A percentile compares a stretch with the other conserved stretches of the same genome.
Evolutionary conservation across 2,888 invertebrate genomes (phyloP).

Genomic region (Dynastes grantii): DNA sequence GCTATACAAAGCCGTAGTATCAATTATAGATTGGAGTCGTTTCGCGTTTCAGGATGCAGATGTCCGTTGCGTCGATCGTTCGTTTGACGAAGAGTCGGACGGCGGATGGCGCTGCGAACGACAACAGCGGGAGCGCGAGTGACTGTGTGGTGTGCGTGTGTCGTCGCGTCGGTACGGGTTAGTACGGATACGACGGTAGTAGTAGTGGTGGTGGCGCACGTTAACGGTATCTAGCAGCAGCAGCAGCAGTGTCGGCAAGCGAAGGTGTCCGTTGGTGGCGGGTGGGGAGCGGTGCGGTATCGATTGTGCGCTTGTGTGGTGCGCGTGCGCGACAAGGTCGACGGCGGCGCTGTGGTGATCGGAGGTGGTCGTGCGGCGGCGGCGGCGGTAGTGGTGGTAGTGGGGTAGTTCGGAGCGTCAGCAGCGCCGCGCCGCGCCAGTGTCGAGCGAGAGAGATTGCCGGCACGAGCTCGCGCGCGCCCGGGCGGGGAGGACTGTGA

Average conservation of each 20-base stretch:
- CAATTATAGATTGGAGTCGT: not conserved
- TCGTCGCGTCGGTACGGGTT: not conserved
- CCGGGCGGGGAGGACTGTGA: conserved; percentile 71
- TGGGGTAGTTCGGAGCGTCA: conserved; percentile 60
- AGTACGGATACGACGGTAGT: not conserved
- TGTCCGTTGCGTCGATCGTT: not conserved
- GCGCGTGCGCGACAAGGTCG: conserved; percentile 67
- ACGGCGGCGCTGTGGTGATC: conserved; percentile 66
- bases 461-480: conserved; percentile 70
- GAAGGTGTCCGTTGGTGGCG: not conserved
- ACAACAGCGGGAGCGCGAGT: not conserved
- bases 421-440: conserved; percentile 66
- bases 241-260: not conserved
- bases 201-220: conserved; percentile 46
- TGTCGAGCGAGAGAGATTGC: conserved; percentile 70
- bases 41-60: not conserved
- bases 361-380: conserved; percentile 9
- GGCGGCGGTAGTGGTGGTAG: conserved; percentile 7
- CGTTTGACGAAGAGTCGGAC: not conserved
- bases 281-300: conserved; percentile 56
- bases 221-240: conserved; percentile 59
- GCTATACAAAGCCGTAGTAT: not conserved
- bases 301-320: conserved; percentile 45
- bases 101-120: conserved; percentile 23
- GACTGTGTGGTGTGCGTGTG: conserved; percentile 48